Base-by-base conservation (phyloP, 2,113 vertebrate genomes). In the Indicator maculatus region DNA sequence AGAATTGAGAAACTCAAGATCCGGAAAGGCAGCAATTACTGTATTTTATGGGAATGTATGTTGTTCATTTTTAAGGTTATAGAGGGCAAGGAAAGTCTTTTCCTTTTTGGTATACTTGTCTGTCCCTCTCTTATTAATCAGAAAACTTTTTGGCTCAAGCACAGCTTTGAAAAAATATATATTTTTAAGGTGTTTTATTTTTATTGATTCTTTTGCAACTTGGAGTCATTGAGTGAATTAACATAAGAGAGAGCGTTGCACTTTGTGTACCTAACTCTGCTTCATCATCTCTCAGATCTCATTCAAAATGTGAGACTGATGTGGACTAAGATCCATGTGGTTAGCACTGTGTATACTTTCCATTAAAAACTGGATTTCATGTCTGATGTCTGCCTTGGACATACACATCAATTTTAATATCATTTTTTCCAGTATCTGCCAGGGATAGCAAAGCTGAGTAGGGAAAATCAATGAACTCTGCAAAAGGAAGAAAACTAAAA, bases 11-110 rank as follows among this genome's bases (percentile, higher is more conserved):
- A 96, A 93, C 88, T 69, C 92, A 95, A 78, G 94, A 86, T 92
- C 91, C 56, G 84, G 83, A 92, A 96, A 96, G 94, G 66, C 91
- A 96, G 86, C 80, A 94, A 95, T 93, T 96, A 96, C 93, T 85
- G 53, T 78, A 89, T 92, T 93, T 97, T 88, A 92, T 91, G 69
- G 80, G 90, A 92, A 96, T 96, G 44, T 90, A 82, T 87, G 90
- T 93, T 85, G n/a, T 92, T 91, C 91, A 83, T 89, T 96, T 95
- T 95, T 93, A 86, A 90, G 91, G 91, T 93, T 83, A 91, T 76
- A 82, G 92, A 96, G 92, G 91, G 83, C 84, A 95, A 95, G 53
- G 88, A 94, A 95, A 95, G 81, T 66, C 41, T 95, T 95, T 96
- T 94, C 80, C 76, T 93, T 96, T 96, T 95, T 95, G 0, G 2